Evolutionary conservation across 2,888 invertebrate genomes (phyloP), one percentile per base, ranked within the genome.

Genomic region (Ornithoptera priamus): DNA sequence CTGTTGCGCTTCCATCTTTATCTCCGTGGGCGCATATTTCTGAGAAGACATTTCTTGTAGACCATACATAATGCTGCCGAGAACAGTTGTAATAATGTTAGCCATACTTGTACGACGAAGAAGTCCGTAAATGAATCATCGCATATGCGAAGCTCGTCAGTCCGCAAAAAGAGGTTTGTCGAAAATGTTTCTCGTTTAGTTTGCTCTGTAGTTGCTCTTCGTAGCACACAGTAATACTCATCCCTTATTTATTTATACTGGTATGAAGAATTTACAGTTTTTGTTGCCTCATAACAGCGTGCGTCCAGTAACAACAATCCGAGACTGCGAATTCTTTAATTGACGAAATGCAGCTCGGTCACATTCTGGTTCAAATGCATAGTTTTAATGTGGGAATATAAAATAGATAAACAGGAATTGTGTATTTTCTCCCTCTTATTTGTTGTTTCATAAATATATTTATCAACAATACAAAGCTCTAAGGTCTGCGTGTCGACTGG

Each of bases 221-320:
- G 79, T 80, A 80, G 78, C 80, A 78, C 81, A 80, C 80, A 82
- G 82, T 76, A 80, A 85, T 83, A 87, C 89, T 91, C 91, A 92
- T 91, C 89, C 89, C 89, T 90, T 92, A 91, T 92, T 92, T 92
- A 91, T 91, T 88, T 90, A 90, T 89, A 88, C 89, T 84, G 89
- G 89, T 89, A 90, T 87, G 86, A 90, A 83, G 91, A 89, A 91
- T 91, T 86, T 83, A 76, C 77, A 79, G 81, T 89, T 91, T 91
- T 91, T 90, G 87, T 84, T 73, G 67, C 71, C 77, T 82, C 82
- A 86, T 87, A 88, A 87, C 89, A 87, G 86, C 85, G 84, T 81
- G 86, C 84, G 82, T 82, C 81, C 84, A 80, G 79, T 80, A 80
- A 66, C 70, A 78, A 82, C 87, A 84, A 82, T 85, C 84, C 84